These are phyloP conservation scores for Megalops cyprinoides DNA, from an alignment of 2,797 vertebrate species.

Conservation along the genomic window DNA sequence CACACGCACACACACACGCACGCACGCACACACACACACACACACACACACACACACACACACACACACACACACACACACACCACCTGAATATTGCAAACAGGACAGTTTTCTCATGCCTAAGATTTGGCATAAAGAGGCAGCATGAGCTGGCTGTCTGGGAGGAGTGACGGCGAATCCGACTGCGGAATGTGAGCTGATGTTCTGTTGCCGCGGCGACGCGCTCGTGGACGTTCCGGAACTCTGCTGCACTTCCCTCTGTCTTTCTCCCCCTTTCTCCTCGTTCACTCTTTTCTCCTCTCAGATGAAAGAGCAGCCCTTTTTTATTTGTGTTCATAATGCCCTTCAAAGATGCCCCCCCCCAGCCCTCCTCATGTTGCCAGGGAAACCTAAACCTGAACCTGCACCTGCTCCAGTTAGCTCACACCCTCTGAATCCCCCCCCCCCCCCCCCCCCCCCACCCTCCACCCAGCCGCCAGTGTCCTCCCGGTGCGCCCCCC, in stretches of 20 bases:
- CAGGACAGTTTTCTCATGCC: slow-evolving; percentile 31
- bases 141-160: slow-evolving; percentile 17
- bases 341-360: slow-evolving; percentile 43
- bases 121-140: slow-evolving; percentile 27
- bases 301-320: slow-evolving; percentile 40
- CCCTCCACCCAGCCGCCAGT: not conserved
- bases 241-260: not conserved
- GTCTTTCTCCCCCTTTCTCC: not conserved
- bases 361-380: slow-evolving; percentile 47
- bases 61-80: too few species aligned
- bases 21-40: too few species aligned
- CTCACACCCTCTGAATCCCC: not conserved
- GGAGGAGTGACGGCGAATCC: slow-evolving; percentile 29
- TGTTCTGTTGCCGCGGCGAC: slow-evolving; percentile 24
- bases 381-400: slow-evolving; percentile 49
- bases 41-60: too few species aligned
- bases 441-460: not conserved
- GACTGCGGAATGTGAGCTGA: slow-evolving; percentile 11
- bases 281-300: slow-evolving; percentile 23
- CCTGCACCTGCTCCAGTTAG: slow-evolving; percentile 35
- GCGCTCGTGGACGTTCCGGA: slow-evolving; percentile 22
- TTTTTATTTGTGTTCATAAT: slow-evolving; percentile 44
- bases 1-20: too few species aligned
- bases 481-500: not conserved
- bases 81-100: slow-evolving; percentile 19